A percentile compares a stretch with the other conserved stretches of the same genome.
These are phyloP conservation scores for Thermophis baileyi DNA, from an alignment of 2,113 vertebrate species.

Conservation along the genomic window DNA sequence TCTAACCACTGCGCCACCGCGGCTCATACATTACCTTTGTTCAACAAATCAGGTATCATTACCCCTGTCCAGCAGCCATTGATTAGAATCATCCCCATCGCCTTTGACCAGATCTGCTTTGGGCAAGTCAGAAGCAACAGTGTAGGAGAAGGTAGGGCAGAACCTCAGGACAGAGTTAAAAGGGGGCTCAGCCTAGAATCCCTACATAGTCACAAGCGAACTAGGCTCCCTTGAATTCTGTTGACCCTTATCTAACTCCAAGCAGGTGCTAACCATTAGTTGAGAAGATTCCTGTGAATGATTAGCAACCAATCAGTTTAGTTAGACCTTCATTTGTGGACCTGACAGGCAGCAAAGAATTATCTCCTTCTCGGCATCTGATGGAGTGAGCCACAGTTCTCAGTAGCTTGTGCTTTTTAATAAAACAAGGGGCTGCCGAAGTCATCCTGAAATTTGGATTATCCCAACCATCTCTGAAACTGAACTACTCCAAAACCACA, in stretches of 20 bases:
- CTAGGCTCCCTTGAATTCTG: no score
- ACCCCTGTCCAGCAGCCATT: not conserved
- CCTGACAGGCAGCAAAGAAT: not conserved
- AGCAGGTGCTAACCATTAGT: no score
- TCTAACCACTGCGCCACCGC: no score
- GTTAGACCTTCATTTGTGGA: no score
- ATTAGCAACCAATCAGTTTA: no score
- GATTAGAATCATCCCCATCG: not conserved
- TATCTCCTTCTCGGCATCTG: not conserved
- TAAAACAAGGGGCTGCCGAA: not conserved
- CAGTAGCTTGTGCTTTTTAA: not conserved
- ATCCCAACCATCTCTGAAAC: not conserved
- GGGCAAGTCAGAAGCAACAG: no score
- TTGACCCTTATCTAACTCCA: no score
- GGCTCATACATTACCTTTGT: not conserved
- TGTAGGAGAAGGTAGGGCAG: no score
- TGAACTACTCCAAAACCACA: not conserved
- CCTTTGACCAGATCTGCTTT: not conserved
- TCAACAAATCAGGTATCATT: not conserved
- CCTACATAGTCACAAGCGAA: no score
- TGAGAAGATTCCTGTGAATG: no score
- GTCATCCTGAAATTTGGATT: not conserved
- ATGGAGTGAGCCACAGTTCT: not conserved
- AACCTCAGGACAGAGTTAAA: no score
- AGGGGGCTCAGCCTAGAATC: no score